Evolutionary conservation across 2,113 vertebrate genomes (phyloP).

Genomic region (Haemorhous mexicanus): DNA sequence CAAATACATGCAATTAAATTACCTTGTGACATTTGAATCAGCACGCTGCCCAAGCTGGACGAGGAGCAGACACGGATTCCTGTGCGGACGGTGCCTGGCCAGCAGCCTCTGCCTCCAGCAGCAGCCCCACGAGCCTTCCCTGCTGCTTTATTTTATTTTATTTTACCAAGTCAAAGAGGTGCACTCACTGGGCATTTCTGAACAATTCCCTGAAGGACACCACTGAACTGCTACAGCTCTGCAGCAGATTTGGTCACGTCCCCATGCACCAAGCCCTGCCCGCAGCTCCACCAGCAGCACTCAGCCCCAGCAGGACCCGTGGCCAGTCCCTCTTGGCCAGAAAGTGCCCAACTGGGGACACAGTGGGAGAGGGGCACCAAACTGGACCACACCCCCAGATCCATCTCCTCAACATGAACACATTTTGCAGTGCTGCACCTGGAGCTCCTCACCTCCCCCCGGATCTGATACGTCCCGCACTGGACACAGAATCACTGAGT

Average conservation of each 20-base stretch:
- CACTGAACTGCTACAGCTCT: background rate
- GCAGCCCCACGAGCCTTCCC: background rate
- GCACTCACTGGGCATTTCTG: background rate
- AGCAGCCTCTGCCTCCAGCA: background rate
- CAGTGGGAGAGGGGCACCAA: background rate
- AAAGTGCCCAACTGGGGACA: accelerated
- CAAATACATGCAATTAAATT: background rate
- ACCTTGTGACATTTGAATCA: background rate
- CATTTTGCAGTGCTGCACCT: accelerated
- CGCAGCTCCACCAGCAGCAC: accelerated
- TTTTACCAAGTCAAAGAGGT: background rate
- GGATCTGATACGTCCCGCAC: accelerated
- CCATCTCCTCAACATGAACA: background rate
- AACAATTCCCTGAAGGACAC: background rate
- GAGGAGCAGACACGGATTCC: accelerated
- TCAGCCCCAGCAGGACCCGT: accelerated
- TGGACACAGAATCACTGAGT: too few relatives aligned
- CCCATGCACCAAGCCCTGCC: accelerated
- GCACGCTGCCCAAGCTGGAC: background rate
- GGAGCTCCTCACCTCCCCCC: background rate
- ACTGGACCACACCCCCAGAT: background rate
- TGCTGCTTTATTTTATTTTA: background rate
- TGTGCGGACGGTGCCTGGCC: accelerated
- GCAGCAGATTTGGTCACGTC: background rate
- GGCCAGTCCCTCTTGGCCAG: background rate